These are phyloP conservation scores for Pteronotus mesoamericanus DNA, from an alignment of 2,797 vertebrate genomes.

Conservation along the genomic window DNA sequence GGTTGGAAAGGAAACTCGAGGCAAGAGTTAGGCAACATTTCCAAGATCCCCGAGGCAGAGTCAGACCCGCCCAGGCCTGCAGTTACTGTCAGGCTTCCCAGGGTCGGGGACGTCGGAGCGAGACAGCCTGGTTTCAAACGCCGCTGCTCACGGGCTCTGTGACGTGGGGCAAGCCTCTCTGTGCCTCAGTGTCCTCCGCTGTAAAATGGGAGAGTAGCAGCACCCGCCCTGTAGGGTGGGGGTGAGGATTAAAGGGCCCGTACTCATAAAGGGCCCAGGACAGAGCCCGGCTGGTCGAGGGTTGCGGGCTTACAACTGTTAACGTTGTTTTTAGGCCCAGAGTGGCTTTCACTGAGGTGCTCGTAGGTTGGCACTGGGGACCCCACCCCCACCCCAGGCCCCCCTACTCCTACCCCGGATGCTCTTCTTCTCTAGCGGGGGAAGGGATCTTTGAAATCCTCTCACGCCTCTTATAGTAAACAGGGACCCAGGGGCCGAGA, in stretches of 20 bases:
- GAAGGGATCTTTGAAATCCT: not conserved
- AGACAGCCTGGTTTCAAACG: not conserved
- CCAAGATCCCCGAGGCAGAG: not conserved
- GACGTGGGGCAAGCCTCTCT: not conserved
- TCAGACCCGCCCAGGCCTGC: not conserved
- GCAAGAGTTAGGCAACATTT: not conserved
- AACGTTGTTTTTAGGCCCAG: not conserved
- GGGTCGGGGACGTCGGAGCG: not conserved
- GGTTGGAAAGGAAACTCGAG: slow-evolving; percentile 4
- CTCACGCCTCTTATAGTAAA: not conserved
- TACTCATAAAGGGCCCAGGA: not conserved
- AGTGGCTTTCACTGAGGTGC: not conserved
- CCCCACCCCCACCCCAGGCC: too few species aligned
- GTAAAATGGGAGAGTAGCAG: not conserved
- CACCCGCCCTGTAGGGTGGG: not conserved
- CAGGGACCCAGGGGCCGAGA: not conserved
- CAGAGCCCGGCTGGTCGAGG: not conserved
- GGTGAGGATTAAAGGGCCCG: not conserved
- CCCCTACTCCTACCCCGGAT: not conserved
- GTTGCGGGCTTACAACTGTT: not conserved
- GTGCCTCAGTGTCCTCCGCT: not conserved
- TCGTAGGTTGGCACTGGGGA: not conserved
- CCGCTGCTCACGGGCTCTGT: not conserved
- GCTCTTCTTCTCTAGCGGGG: not conserved
- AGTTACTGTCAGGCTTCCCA: not conserved